phyloP scores from a whole-genome alignment of 2,113 vertebrate species.

The Caracal caracal region DNA sequence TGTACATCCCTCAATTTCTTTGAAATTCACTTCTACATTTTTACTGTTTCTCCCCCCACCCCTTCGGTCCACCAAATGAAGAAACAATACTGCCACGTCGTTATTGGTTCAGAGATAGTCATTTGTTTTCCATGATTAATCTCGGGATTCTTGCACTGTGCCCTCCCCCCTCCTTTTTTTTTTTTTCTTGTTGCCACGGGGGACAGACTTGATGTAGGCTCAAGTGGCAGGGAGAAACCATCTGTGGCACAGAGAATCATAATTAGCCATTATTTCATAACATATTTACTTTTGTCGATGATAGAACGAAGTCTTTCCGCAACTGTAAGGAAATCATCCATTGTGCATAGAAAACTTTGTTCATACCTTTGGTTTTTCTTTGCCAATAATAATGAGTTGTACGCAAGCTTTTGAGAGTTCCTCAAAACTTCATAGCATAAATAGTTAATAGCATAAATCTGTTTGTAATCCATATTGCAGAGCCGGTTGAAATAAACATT shows the following conservation, averaged over 20 bases:
- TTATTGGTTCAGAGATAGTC: background rate
- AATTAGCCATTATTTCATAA: conserved; percentile 74
- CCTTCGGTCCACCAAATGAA: background rate
- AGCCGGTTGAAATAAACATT: conserved; percentile 8
- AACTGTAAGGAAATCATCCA: conserved; percentile 45
- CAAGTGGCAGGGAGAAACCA: conserved; percentile 69
- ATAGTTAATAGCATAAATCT: conserved; percentile 34
- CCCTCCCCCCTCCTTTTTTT: background rate
- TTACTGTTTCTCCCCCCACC: background rate
- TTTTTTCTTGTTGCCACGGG: conserved; percentile 64
- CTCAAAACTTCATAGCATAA: conserved; percentile 31
- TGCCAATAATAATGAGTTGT: conserved; percentile 26
- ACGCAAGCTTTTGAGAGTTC: conserved; percentile 4
- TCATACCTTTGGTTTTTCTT: conserved; percentile 47
- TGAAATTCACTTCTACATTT: background rate
- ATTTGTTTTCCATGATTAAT: conserved; percentile 46
- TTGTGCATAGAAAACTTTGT: conserved; percentile 16
- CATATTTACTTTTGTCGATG: conserved; percentile 59
- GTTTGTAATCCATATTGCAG: conserved; percentile 43
- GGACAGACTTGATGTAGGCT: conserved; percentile 76
- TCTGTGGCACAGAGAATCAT: conserved; percentile 71
- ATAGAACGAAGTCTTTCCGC: conserved; percentile 48
- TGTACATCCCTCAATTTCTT: background rate
- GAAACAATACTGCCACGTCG: background rate
- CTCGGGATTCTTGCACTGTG: conserved; percentile 14